Evolutionary conservation across 2,113 vertebrate species (phyloP).

Genomic region (Lampris megalopsis): DNA sequence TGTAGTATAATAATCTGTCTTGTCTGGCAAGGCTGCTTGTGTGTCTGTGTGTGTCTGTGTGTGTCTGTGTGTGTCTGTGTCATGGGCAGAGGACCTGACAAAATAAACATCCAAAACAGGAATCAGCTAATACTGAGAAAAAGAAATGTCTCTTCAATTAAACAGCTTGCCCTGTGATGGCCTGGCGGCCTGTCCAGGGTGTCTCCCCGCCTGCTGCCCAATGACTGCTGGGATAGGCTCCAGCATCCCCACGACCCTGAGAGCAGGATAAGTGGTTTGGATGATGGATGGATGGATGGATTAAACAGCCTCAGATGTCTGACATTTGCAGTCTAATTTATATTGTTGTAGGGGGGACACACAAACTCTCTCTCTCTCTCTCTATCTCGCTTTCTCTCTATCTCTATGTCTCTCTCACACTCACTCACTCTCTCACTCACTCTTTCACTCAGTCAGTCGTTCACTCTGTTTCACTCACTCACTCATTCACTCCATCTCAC

Average conservation of each 20-base stretch:
- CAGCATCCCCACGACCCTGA: too few species aligned
- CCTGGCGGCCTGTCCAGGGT: too few species aligned
- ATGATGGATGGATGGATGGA: too few species aligned
- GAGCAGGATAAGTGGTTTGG: too few species aligned
- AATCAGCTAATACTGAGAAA: neutral
- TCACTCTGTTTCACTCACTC: too few species aligned
- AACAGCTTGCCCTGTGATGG: neutral
- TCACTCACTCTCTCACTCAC: neutral
- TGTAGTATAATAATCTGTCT: too few species aligned
- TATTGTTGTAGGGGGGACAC: neutral
- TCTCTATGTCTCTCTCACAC: neutral
- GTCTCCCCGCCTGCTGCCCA: too few species aligned
- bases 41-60: neutral
- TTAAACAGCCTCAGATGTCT: constrained; percentile 1
- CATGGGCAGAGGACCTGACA: neutral
- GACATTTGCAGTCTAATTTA: constrained; percentile 13
- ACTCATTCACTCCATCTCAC: too few species aligned
- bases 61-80: neutral
- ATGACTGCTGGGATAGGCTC: too few species aligned
- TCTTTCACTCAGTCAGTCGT: too few species aligned
- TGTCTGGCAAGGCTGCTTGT: neutral
- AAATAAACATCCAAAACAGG: neutral
- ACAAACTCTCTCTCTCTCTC: neutral
- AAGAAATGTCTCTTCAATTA: neutral
- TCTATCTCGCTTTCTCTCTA: neutral